Evolutionary conservation across 2,888 invertebrate species (phyloP).

Genomic region (Elaeidobius kamerunicus): DNA sequence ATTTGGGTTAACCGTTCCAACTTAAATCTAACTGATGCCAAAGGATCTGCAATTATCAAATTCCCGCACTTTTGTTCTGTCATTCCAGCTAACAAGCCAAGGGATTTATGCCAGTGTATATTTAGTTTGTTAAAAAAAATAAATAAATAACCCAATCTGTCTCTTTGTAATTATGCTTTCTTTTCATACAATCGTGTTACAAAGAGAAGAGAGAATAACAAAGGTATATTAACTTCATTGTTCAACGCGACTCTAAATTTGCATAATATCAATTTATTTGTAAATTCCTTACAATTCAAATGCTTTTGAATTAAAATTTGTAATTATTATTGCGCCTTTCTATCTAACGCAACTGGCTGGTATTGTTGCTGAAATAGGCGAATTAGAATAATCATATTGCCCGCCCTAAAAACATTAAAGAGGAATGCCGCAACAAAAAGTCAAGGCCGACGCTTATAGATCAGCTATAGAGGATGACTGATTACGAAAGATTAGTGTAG

Average conservation of each 20-base stretch:
- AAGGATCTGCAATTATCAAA: no score
- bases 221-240: constrained; percentile 17
- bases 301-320: constrained; percentile 18
- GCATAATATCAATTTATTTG: constrained; percentile 25
- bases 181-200: constrained; percentile 5
- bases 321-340: constrained; percentile 18
- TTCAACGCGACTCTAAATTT: constrained; percentile 15
- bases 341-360: constrained; percentile 11
- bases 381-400: constrained; percentile 17
- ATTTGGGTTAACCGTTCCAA: no score
- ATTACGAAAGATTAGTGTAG: constrained; percentile 14
- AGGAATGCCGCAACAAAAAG: constrained; percentile 14
- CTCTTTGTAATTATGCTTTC: constrained; percentile 18
- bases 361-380: constrained; percentile 14
- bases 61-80: no score
- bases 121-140: no score
- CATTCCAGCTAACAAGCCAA: no score
- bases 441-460: constrained; percentile 17
- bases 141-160: no score
- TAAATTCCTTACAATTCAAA: constrained; percentile 13
- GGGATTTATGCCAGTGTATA: no score
- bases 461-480: constrained; percentile 17
- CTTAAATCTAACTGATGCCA: no score
- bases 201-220: constrained; percentile 13
- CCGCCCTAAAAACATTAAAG: constrained; percentile 24